Conservation (phyloP, 2,888 invertebrate genomes). For the Taenaris catops region DNA sequence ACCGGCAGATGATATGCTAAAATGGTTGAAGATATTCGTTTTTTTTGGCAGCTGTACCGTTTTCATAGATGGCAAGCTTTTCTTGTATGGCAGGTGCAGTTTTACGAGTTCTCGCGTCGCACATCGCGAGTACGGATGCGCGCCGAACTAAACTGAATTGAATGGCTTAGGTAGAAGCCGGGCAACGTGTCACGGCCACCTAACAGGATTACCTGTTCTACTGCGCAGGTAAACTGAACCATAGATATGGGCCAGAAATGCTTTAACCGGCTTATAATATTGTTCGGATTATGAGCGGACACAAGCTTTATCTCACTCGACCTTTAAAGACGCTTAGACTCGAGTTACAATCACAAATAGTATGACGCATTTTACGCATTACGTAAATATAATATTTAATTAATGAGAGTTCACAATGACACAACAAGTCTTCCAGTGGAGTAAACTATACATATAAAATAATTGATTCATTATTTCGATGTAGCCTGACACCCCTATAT, state of each 20-base stretch:
- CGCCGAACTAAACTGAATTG: constrained; percentile 43
- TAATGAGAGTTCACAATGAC: too few species aligned
- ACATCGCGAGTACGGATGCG: constrained; percentile 59
- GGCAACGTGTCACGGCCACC: constrained; percentile 75
- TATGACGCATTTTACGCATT: constrained; percentile 3
- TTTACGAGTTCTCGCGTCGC: constrained; percentile 62
- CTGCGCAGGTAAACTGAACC: constrained; percentile 64
- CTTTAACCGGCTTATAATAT: constrained; percentile 59
- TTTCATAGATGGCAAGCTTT: constrained; percentile 75
- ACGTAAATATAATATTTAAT: too few species aligned
- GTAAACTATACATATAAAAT: too few species aligned
- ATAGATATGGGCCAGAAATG: constrained; percentile 50
- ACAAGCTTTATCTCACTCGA: constrained; percentile 32
- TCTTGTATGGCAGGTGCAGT: constrained; percentile 69
- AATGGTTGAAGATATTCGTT: constrained; percentile 11
- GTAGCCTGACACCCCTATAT: too few species aligned
- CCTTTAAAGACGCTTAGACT: constrained; percentile 32
- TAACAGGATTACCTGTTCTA: constrained; percentile 78
- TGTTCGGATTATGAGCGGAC: constrained; percentile 42
- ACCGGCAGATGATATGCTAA: constrained; percentile 29
- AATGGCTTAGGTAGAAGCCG: constrained; percentile 65
- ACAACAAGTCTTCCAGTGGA: too few species aligned
- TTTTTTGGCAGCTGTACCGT: constrained; percentile 50
- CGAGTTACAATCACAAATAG: constrained; percentile 17
- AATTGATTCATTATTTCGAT: too few species aligned